Evolutionary conservation across 1,140 invertebrate species (phyloP).

Genomic region (Platorchestia sp.): DNA sequence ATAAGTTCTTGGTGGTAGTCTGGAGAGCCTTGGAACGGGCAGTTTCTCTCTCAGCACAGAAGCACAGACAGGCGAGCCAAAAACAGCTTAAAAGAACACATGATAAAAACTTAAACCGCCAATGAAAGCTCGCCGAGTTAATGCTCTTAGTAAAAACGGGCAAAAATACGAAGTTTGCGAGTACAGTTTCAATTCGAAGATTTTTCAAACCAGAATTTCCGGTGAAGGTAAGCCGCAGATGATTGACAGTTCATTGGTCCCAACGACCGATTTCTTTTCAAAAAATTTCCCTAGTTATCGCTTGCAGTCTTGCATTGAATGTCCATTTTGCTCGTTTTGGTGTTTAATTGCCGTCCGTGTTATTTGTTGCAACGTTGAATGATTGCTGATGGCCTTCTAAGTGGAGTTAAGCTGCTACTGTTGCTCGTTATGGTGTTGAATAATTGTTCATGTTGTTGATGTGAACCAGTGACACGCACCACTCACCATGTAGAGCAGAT

Average conservation of each 20-base stretch:
- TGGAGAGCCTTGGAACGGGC: background rate
- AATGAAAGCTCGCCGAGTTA: background rate
- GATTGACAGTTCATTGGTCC: background rate
- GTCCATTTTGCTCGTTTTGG: too few species aligned
- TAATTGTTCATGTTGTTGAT: background rate
- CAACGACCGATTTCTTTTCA: background rate
- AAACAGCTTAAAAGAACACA: background rate
- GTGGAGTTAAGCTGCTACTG: too few species aligned
- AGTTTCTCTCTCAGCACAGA: background rate
- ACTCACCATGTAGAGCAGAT: background rate
- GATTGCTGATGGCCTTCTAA: too few species aligned
- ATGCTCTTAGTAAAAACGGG: background rate
- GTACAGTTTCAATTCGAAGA: background rate
- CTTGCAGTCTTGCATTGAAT: too few species aligned
- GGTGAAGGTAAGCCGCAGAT: background rate
- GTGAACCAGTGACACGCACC: background rate
- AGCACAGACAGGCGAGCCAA: background rate
- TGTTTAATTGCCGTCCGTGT: background rate
- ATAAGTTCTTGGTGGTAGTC: background rate
- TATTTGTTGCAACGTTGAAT: background rate
- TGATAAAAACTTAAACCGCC: background rate
- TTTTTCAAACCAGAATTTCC: background rate
- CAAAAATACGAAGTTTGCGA: background rate
- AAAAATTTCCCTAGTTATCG: background rate
- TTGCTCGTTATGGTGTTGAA: too few species aligned